Percentiles rank a stretch among this genome's conserved stretches.
phyloP scores from a whole-genome alignment of 1,140 invertebrate genomes.

The Dinoponera quadriceps region DNA sequence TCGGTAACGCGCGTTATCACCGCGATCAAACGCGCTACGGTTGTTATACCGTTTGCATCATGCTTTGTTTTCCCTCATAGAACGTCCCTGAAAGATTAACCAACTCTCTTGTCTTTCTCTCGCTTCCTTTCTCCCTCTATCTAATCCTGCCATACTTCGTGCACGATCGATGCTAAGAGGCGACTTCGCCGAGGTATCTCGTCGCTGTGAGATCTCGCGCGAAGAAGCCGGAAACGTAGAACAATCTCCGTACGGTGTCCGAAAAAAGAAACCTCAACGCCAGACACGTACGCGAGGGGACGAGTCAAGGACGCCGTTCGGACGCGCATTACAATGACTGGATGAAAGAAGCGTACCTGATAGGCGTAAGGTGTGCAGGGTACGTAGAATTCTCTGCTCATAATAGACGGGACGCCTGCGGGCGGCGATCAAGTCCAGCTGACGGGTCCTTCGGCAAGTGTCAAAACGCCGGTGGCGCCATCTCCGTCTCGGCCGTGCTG shows the following conservation, averaged over 20 bases:
- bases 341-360: slow-evolving; percentile 76
- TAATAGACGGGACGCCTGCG: slow-evolving; percentile 73
- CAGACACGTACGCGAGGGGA: too few species aligned
- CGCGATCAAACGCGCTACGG: too few species aligned
- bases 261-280: background rate
- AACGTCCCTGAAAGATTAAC: too few species aligned
- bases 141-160: background rate
- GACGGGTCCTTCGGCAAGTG: slow-evolving; percentile 75
- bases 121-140: too few species aligned
- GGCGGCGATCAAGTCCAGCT: slow-evolving; percentile 76
- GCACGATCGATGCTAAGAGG: slow-evolving; percentile 12
- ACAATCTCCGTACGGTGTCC: background rate
- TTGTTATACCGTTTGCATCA: too few species aligned
- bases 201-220: background rate
- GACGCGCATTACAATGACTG: background rate
- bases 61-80: too few species aligned
- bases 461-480: slow-evolving; percentile 83
- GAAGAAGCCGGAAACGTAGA: background rate
- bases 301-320: background rate
- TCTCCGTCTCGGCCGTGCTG: slow-evolving; percentile 72
- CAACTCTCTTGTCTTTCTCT: too few species aligned
- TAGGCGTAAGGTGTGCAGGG: slow-evolving; percentile 82
- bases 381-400: slow-evolving; percentile 84
- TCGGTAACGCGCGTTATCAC: too few species aligned
- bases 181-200: background rate